Base-by-base conservation (phyloP, 2,888 invertebrate species). In the Geotrupes spiniger region DNA sequence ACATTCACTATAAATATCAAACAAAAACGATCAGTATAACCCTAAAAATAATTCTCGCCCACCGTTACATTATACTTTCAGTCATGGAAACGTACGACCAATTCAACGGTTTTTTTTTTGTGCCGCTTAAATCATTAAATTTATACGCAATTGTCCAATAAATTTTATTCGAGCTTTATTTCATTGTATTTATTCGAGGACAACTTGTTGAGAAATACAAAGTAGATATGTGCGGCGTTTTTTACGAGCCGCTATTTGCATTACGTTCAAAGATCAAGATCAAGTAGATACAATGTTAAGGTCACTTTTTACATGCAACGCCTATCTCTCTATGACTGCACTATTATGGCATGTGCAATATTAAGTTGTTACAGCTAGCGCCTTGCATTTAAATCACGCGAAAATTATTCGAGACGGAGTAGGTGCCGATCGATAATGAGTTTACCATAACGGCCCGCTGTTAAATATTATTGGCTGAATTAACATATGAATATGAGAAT, bases 231-330 rank as follows among this genome's bases (percentile, higher is more conserved):
- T 36, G 25, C 21, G 10, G 6, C 12, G 29, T 39, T 47, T 47
- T 47, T 42, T 29, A 26, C 16, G 36, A 43, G 33, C 39, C 33
- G 36, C 43, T 46, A 43, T 37, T 48, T 48, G 42, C 28, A 42
- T 43, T 48, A 48, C 39, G 48, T 42, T 48, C 43, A 51, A 51
- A 51, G 51, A 51, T 51, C 51, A 51, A 51, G 51, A 51, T 51
- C 51, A 51, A 46, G 46, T 40, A 31, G 47, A 44, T 39, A 51
- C 51, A 51, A 51, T 51, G 51, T 51, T 47, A 51, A 51, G 51
- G 51, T 51, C 51, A 51, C 46, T 50, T 46, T 46, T 50, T 50
- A 50, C 42, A 33, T 46, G 46, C 36, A 46, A 41, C 45, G 45
- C 45, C 50, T 50, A 40, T 40, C 33, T 46, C 21, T 46, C 39